These are phyloP conservation scores for Tetranychus piercei DNA, from an alignment of 2,888 invertebrate genomes.

Conservation along the genomic window DNA sequence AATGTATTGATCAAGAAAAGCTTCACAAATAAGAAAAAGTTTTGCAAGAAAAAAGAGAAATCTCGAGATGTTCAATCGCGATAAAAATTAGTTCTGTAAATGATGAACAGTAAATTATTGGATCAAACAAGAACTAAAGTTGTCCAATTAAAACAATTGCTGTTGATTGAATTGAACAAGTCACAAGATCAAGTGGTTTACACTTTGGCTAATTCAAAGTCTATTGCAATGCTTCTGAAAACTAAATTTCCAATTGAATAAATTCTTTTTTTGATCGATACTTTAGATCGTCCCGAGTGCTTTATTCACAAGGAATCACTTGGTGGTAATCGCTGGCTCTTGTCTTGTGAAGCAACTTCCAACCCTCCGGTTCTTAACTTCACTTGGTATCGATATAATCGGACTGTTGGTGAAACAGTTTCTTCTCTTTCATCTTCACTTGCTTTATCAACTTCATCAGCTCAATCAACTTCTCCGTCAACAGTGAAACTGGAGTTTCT, in stretches of 20 bases:
- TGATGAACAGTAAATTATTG: no score
- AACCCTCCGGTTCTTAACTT: conserved; percentile 61
- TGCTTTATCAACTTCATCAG: conserved; percentile 20
- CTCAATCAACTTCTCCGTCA: conserved; percentile 3
- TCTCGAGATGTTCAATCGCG: no score
- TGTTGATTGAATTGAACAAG: no score
- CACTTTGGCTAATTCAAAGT: background rate
- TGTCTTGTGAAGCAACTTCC: conserved; percentile 59
- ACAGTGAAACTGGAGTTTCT: background rate
- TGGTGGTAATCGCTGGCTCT: conserved; percentile 48
- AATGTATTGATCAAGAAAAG: background rate
- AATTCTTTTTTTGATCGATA: conserved; percentile 6
- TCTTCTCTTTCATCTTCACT: conserved; percentile 1
- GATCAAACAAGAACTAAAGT: no score
- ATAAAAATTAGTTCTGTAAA: no score
- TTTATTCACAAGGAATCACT: conserved; percentile 52
- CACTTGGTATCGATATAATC: conserved; percentile 57
- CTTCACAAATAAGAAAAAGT: background rate
- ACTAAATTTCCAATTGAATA: no score
- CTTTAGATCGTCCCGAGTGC: conserved; percentile 62
- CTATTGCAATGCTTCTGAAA: no score
- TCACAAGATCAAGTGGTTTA: no score
- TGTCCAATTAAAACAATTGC: no score
- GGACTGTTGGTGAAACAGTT: conserved; percentile 35
- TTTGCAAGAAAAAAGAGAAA: no score